These are phyloP conservation scores for Apis cerana DNA, from an alignment of 1,140 invertebrate genomes.

Conservation along the genomic window DNA sequence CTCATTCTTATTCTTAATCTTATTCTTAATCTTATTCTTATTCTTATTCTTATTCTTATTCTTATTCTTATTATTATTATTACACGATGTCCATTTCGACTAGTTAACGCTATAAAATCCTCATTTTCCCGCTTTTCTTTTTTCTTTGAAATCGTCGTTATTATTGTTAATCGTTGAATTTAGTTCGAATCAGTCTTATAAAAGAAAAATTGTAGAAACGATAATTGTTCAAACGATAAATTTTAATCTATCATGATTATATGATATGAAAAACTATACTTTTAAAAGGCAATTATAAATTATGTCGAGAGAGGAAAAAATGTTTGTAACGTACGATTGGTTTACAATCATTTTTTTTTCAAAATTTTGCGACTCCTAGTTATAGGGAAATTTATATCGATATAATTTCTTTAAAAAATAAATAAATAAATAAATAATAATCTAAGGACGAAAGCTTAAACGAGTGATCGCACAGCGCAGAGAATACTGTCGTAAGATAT, in stretches of 20 bases:
- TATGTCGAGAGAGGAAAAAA: not conserved
- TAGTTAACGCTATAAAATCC: not conserved
- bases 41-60: too few species aligned
- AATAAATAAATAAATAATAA: not conserved
- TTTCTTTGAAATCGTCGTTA: not conserved
- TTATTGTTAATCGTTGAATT: not conserved
- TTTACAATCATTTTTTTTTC: not conserved
- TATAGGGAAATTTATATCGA: not conserved
- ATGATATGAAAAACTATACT: not conserved
- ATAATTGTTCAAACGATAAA: conserved; percentile 11
- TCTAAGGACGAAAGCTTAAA: conserved; percentile 4
- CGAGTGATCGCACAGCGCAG: conserved; percentile 9
- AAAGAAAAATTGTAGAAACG: not conserved
- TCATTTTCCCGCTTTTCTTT: conserved; percentile 5
- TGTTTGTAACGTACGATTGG: not conserved
- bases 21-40: too few species aligned
- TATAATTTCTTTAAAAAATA: not conserved
- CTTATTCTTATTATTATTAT: too few species aligned
- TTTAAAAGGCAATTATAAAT: not conserved
- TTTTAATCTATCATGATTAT: conserved; percentile 12
- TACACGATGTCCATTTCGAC: not conserved
- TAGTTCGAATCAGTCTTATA: not conserved
- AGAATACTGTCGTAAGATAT: conserved; percentile 31
- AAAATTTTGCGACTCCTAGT: not conserved
- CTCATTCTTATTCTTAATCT: too few species aligned